Evolutionary conservation across 2,888 invertebrate species (phyloP), one percentile per base, ranked within the genome.

Genomic region (Microctonus hyperodae): DNA sequence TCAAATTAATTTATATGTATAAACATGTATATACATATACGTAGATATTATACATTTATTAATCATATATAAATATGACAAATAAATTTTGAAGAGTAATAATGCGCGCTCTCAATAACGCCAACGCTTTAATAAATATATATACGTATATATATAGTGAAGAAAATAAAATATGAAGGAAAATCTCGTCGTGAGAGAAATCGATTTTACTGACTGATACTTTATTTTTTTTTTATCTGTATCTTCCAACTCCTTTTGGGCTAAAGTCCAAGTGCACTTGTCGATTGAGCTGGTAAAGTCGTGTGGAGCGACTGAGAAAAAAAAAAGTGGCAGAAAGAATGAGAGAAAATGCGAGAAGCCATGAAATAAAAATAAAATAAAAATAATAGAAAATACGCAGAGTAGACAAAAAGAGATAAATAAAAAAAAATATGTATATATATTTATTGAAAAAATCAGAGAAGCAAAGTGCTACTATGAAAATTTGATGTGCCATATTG

Each of bases 191-290:
- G 57, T 62, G 16, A 58, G 44, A 37, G 51, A 58, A 67, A 67
- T 67, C 63, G 67, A 67, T 67, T 67, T 63, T 50, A 62, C 50
- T 28, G 33, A 40, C 20, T 20, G 35, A 10, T 35, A 9, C 10
- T 4, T 35, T 35, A 1, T n/a, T 44, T 20, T 20, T 44, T 44
- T 20, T 44, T 44, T 20, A 7, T 44, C 16, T n/a, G 28, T 51
- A 35, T 51, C 62, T 61, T 50, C 48, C 31, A 25, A 33, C 23
- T 51, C 20, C 59, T 56, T 62, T 67, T 67, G 67, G 67, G 57
- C 63, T 67, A 28, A 61, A 62, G 62, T 67, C 67, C 67, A 67
- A 67, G 57, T 58, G 62, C 58, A 67, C 67, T 67, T 51, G 51
- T 57, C 67, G 57, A 57, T 67, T 28, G 57, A 67, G 67, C 62